Conservation (phyloP, 2,888 invertebrate species). For the Lepidonotus clava region DNA sequence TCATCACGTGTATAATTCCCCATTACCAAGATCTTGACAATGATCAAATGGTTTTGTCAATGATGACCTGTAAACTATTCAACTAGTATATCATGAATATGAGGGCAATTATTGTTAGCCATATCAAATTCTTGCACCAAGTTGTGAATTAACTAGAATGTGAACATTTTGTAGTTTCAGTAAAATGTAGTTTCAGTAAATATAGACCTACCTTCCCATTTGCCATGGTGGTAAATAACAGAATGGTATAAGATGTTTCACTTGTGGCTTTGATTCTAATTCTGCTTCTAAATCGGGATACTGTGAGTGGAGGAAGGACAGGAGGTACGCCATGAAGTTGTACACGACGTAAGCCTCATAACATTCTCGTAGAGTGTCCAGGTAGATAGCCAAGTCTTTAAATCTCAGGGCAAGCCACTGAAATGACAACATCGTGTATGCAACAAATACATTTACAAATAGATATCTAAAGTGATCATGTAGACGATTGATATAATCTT, state of each 20-base stretch:
- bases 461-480: not conserved
- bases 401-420: conserved; percentile 94
- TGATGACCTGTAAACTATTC: no score
- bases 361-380: conserved; percentile 95
- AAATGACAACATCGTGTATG: conserved; percentile 65
- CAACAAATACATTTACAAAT: not conserved
- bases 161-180: no score
- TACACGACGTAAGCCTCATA: conserved; percentile 99
- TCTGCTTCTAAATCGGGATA: conserved; percentile 89
- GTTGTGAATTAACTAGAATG: not conserved
- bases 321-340: conserved; percentile 96
- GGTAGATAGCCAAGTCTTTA: conserved; percentile 93
- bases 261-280: conserved; percentile 86
- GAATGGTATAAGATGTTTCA: conserved; percentile 93
- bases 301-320: conserved; percentile 92
- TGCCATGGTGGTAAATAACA: conserved; percentile 93
- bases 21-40: no score
- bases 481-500: no score
- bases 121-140: not conserved
- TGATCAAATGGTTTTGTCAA: no score
- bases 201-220: conserved; percentile 88
- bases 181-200: no score
- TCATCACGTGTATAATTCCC: no score
- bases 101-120: not conserved
- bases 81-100: no score